Evolutionary conservation across 1,140 invertebrate genomes (phyloP).

Genomic region (Listronotus oregonensis): DNA sequence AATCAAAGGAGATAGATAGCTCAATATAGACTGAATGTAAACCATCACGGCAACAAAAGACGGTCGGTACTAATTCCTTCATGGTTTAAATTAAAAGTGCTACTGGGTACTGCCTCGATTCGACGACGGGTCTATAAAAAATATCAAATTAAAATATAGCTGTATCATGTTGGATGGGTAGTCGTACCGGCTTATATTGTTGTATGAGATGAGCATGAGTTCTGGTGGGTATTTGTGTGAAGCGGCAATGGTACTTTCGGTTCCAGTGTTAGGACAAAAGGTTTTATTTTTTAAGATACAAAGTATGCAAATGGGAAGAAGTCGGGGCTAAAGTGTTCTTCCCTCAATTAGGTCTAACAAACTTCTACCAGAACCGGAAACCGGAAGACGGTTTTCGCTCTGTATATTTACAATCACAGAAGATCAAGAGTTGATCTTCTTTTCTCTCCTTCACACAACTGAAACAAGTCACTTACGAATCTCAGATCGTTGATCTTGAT

Average conservation of each 20-base stretch:
- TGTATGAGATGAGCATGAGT: not conserved
- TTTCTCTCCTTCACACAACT: too few relatives aligned
- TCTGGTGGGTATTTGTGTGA: not conserved
- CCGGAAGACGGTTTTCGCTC: too few relatives aligned
- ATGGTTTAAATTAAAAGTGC: slow-evolving; percentile 49
- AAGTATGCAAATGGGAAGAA: too few relatives aligned
- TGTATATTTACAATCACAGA: too few relatives aligned
- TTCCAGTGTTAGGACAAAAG: too few relatives aligned
- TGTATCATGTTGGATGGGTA: slow-evolving; percentile 38
- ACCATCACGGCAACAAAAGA: slow-evolving; percentile 29
- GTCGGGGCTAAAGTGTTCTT: too few relatives aligned
- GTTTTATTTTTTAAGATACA: too few relatives aligned
- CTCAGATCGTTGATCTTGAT: too few relatives aligned
- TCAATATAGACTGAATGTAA: slow-evolving; percentile 29
- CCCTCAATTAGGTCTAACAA: too few relatives aligned
- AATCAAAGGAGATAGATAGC: slow-evolving; percentile 31
- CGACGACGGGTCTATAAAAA: slow-evolving; percentile 38
- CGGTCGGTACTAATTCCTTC: slow-evolving; percentile 42
- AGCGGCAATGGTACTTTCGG: not conserved
- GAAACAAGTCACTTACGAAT: too few relatives aligned
- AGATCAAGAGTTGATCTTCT: too few relatives aligned
- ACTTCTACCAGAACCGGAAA: too few relatives aligned
- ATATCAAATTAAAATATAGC: slow-evolving; percentile 50
- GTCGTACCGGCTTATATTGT: slow-evolving; percentile 6
- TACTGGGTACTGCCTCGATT: slow-evolving; percentile 43